Evolutionary conservation across 2,888 invertebrate species (phyloP).

Genomic region (Monochamus alternatus): DNA sequence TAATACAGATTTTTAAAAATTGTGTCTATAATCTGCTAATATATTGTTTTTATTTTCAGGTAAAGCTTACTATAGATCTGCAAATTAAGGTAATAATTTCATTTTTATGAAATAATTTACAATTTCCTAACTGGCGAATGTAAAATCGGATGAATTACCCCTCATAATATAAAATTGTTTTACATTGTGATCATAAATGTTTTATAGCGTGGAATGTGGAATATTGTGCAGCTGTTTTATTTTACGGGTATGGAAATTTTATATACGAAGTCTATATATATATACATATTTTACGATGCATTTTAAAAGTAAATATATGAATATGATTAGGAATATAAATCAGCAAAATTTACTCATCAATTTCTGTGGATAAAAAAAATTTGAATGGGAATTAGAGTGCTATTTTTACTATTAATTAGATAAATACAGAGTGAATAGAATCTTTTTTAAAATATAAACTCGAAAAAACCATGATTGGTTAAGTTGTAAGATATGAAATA

Average conservation of each 20-base stretch:
- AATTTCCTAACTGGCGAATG: neutral
- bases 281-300: constrained; percentile 10
- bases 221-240: constrained; percentile 39
- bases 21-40: no score
- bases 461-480: no score
- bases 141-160: neutral
- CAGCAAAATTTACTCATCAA: neutral
- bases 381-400: no score
- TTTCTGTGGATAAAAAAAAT: no score
- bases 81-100: neutral
- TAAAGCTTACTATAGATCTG: neutral
- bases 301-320: constrained; percentile 37
- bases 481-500: no score
- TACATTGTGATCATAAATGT: constrained; percentile 3
- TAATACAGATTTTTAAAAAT: no score
- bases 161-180: constrained; percentile 11
- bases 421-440: no score
- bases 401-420: no score
- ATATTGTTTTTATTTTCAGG: neutral
- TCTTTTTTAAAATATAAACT: no score
- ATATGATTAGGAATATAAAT: constrained; percentile 36
- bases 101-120: constrained; percentile 3
- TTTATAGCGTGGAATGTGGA: constrained; percentile 22
- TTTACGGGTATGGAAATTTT: constrained; percentile 46
- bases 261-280: constrained; percentile 16